These are phyloP conservation scores for Gadopsis bispinosus DNA, from an alignment of 2,797 vertebrate species.

Conservation along the genomic window DNA sequence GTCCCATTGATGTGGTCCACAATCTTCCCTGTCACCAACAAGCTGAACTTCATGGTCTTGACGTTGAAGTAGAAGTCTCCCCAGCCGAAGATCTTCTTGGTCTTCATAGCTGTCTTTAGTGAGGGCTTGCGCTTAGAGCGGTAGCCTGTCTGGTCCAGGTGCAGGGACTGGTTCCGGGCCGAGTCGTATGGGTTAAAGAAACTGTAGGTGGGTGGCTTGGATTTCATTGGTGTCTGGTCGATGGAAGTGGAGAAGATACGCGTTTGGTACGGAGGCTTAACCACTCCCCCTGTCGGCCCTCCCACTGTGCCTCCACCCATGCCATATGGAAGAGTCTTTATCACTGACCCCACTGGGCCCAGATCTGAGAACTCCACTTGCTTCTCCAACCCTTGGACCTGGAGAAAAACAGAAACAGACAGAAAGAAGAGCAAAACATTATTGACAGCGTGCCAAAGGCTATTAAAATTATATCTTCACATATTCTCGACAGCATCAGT, in stretches of 20 bases:
- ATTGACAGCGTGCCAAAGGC: not conserved
- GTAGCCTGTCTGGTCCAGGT: slow-evolving; percentile 85
- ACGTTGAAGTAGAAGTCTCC: slow-evolving; percentile 98
- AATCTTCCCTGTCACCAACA: slow-evolving; percentile 97
- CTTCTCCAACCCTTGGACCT: slow-evolving; percentile 89
- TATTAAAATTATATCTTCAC: not conserved
- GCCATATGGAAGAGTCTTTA: slow-evolving; percentile 86
- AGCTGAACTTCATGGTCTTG: slow-evolving; percentile 94
- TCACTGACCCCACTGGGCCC: slow-evolving; percentile 82
- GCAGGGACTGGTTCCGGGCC: slow-evolving; percentile 89
- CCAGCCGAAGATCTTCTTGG: slow-evolving; percentile 98
- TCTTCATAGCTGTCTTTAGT: slow-evolving; percentile 90
- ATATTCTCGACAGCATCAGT: not conserved
- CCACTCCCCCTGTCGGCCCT: slow-evolving; percentile 71
- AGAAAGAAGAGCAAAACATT: not conserved
- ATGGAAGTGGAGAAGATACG: slow-evolving; percentile 83
- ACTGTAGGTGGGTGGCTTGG: slow-evolving; percentile 81
- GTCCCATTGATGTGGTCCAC: slow-evolving; percentile 98
- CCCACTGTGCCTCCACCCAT: slow-evolving; percentile 75
- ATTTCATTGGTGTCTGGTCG: slow-evolving; percentile 82
- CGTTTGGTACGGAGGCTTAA: slow-evolving; percentile 86
- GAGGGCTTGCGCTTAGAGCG: slow-evolving; percentile 91
- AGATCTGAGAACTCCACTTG: slow-evolving; percentile 90
- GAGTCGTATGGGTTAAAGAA: slow-evolving; percentile 88
- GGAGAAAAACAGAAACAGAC: slow-evolving; percentile 41